Evolutionary conservation across 1,140 invertebrate genomes (phyloP).

Genomic region (Ooceraea biroi): DNA sequence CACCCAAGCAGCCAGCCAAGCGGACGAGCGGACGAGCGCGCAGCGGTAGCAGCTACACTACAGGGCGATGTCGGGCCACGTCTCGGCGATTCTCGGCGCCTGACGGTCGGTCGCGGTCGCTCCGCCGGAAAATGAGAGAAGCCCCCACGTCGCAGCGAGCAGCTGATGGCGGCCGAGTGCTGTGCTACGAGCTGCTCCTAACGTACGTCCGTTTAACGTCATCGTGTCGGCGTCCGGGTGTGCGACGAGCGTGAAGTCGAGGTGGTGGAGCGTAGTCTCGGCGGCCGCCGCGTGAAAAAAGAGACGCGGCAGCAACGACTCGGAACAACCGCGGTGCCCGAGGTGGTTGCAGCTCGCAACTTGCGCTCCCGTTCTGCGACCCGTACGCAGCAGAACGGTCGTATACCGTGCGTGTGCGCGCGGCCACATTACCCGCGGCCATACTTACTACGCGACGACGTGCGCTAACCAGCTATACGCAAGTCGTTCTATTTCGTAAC

Average conservation of each 20-base stretch:
- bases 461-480: conserved; percentile 39
- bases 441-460: conserved; percentile 59
- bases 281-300: conserved; percentile 16
- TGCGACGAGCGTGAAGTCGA: conserved; percentile 7
- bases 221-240: conserved; percentile 18
- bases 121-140: conserved; percentile 79
- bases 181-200: conserved; percentile 45
- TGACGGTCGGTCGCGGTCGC: conserved; percentile 69
- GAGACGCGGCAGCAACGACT: not conserved
- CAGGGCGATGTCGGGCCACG: conserved; percentile 71
- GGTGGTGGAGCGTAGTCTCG: not conserved
- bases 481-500: conserved; percentile 77
- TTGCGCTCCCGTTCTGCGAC: conserved; percentile 42
- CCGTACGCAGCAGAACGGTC: not conserved
- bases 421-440: conserved; percentile 52
- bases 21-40: conserved; percentile 9
- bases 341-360: too few species aligned
- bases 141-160: conserved; percentile 75
- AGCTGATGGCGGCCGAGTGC: conserved; percentile 78
- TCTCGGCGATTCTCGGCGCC: conserved; percentile 73
- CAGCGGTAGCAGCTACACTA: conserved; percentile 7
- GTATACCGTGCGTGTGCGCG: conserved; percentile 28
- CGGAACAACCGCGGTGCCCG: too few species aligned
- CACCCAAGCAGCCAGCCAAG: conserved; percentile 20
- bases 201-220: conserved; percentile 49